phyloP scores from a whole-genome alignment of 2,888 invertebrate species.

The Drosophila anomelani region DNA sequence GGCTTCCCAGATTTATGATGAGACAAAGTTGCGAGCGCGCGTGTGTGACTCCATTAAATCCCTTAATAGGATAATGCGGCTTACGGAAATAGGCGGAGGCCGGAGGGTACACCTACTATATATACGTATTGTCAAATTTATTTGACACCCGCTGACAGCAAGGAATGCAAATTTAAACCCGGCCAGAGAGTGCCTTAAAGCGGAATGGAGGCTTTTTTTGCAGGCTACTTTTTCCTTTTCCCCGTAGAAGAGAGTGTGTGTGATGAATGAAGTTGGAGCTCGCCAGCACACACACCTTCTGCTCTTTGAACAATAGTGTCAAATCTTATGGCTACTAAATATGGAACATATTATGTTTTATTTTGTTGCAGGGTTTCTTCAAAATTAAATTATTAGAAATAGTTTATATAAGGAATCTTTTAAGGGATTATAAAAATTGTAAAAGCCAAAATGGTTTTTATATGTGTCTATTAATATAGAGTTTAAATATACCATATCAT shows the following conservation, averaged over 20 bases:
- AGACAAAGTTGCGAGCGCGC: constrained; percentile 66
- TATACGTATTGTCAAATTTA: constrained; percentile 47
- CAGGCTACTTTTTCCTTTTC: background rate
- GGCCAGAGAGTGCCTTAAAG: constrained; percentile 40
- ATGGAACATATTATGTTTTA: background rate
- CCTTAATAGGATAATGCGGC: constrained; percentile 73
- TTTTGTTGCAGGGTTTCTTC: background rate
- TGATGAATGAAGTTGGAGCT: constrained; percentile 26
- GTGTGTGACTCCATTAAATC: constrained; percentile 77
- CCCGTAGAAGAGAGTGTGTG: background rate
- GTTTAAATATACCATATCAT: no score
- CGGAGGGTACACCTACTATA: constrained; percentile 5
- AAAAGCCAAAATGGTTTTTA: no score
- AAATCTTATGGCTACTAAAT: background rate
- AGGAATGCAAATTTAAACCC: constrained; percentile 59
- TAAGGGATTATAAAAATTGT: background rate
- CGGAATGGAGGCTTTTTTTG: background rate
- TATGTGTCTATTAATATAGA: no score
- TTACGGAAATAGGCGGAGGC: constrained; percentile 29
- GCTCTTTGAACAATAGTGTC: background rate
- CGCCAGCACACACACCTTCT: background rate
- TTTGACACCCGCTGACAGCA: constrained; percentile 51
- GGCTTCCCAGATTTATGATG: constrained; percentile 72
- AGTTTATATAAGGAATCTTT: background rate
- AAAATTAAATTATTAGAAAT: no score